Base-by-base conservation (phyloP, 2,888 invertebrate genomes). In the Eupeodes luniger region DNA sequence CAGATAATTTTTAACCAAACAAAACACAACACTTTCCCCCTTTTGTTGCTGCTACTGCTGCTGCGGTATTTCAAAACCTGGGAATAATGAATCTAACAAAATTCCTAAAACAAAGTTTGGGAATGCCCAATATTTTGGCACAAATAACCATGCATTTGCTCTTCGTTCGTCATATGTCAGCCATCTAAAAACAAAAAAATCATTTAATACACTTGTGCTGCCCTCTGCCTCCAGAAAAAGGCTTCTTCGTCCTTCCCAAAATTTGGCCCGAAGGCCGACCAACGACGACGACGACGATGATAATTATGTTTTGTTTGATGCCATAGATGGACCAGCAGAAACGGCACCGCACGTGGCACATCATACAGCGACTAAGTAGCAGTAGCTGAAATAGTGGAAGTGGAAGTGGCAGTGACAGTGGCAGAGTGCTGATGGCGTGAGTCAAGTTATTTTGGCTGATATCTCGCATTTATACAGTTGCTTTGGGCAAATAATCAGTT, bases 231-330 rank as follows among this genome's bases (percentile, higher is more conserved):
- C 61, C 44, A 40, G 40, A 16, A 40, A 4, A 19, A 27, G 14
- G 7, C 53, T 47, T 16, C 27, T 44, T 77, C 47, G 2, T 27
- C 16, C 14, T 34, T 27, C 27, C 27, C 2, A 27, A 27, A 27
- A 69, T 36, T 16, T 36, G 51, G 4, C 16, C 34, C 16, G 4
- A 53, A 40, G 69, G 40, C 34, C 16, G 53, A 16, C 9, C 3
- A 59, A 10, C 47, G 14, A 69, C 40, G 40, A 40, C 3, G 34
- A 10, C 47, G 14, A 69, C 1, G 40, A 40, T 16, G 55, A 55
- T 85, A 85, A 85, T 74, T 85, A 78, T 77, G 81, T 81, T 66
- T 49, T 55, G 61, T 85, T 81, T 72, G 81, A 81, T 81, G 85
- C 67, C 81, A 74, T 64, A 81, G 67, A 81, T 67, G 81, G 66